Base-by-base conservation (phyloP, 30 jellyfish, hydroid and myxozoan genomes). In the Cassiopea andromeda region DNA sequence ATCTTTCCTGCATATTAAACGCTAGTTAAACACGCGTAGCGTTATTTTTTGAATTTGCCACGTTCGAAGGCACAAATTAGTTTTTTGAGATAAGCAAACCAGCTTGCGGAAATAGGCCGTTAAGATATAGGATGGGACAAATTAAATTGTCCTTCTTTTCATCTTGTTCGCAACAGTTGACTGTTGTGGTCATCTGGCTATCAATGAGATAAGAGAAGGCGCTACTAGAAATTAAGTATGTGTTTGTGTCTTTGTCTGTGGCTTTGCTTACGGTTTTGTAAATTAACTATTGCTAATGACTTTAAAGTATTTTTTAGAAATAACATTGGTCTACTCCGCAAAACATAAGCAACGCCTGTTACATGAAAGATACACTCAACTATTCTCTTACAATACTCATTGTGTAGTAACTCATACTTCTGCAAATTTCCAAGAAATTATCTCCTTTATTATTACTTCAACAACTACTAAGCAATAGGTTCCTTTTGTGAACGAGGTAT, bases 131-230 rank as follows among this genome's bases (percentile, higher is more conserved):
- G 10, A 67, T 45, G 74, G 74, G 74, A 77, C 73, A 48, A 77
- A 77, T 77, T 77, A 1, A 77, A 81, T 69, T 48, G 70, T 46
- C 60, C 73, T 12, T 19, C 80, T 48, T 81, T 69, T 67, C 75
- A 19, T 17, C 19, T 44, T 60, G 44, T 8, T 48, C 4, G n/a
- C 54, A 44, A 57, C 73, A 59, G 17, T 4, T 59, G 38, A 64
- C 46, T 61, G 73, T 81, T 81, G 90, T 67, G 90, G 90, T 81
- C 45, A 81, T 46, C n/a, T 81, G 90, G 90, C 73, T 58, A 81
- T 48, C 90, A 66, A 14, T 13, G 49, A 64, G 90, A 81, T 81
- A 81, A 81, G 75, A 81, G 44, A 61, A 48, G 90, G 82, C 90
- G 90, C 90, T 67, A 46, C 67, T 75, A 7, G 80, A 60, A 81